These are phyloP conservation scores for Myrmecobius fasciatus DNA, from an alignment of 2,113 vertebrate species.

Conservation along the genomic window DNA sequence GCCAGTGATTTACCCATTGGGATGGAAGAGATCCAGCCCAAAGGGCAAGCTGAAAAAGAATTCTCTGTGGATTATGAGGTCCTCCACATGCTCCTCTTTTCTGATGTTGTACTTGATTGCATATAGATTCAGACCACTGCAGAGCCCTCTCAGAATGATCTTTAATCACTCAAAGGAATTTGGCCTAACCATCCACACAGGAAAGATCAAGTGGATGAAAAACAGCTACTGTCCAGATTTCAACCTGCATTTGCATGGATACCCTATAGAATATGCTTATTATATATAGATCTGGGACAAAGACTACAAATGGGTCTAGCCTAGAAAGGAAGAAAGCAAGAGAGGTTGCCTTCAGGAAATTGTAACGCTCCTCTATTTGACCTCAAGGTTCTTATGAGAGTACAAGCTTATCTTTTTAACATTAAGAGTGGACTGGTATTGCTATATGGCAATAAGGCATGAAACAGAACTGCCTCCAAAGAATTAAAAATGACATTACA, in stretches of 20 bases:
- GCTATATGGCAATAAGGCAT: neutral
- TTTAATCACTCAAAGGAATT: neutral
- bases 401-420: neutral
- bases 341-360: neutral
- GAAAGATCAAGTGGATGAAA: neutral
- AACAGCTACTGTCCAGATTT: neutral
- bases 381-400: neutral
- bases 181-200: neutral
- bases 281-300: neutral
- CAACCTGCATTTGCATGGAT: neutral
- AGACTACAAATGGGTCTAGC: too few species aligned
- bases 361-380: neutral
- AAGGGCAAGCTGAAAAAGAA: neutral
- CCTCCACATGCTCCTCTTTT: neutral
- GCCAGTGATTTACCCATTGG: neutral
- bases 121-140: neutral
- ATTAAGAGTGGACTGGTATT: neutral
- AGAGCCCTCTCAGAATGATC: neutral
- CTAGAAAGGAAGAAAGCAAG: neutral
- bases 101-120: neutral
- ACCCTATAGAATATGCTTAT: neutral
- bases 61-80: neutral
- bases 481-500: neutral
- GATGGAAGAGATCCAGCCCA: neutral
- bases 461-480: neutral